Conservation (phyloP, 2,113 vertebrate species). For the Potamarius usumacintae region DNA sequence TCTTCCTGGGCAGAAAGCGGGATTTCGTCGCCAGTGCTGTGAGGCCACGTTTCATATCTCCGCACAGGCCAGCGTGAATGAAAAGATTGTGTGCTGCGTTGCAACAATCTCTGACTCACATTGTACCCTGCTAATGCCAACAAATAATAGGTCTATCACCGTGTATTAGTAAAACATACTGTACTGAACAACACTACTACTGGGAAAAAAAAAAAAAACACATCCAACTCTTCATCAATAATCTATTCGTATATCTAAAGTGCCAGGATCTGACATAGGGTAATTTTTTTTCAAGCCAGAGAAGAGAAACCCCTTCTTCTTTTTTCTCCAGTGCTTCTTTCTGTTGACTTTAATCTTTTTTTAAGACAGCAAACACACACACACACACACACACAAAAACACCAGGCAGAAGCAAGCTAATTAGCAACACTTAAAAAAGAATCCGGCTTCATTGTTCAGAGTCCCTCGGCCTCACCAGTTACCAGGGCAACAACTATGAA, state of each 20-base stretch:
- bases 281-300: background rate
- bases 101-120: background rate
- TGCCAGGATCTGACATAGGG: background rate
- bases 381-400: conserved; percentile 29
- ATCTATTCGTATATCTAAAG: background rate
- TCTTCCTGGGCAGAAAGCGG: conserved; percentile 43
- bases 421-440: conserved; percentile 79
- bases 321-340: conserved; percentile 60
- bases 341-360: conserved; percentile 79
- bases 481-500: conserved; percentile 75
- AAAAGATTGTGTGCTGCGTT: background rate
- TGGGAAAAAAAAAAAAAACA: background rate
- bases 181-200: background rate
- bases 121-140: background rate
- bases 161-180: background rate
- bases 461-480: conserved; percentile 70
- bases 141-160: background rate
- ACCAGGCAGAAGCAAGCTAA: conserved; percentile 73
- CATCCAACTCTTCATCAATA: background rate
- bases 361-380: conserved; percentile 71
- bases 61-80: background rate
- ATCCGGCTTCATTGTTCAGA: conserved; percentile 71
- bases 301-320: conserved; percentile 59
- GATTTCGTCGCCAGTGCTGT: conserved; percentile 8
- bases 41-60: conserved; percentile 14